Base-by-base conservation (phyloP, 2,797 vertebrate genomes). In the Sphaeramia orbicularis region DNA sequence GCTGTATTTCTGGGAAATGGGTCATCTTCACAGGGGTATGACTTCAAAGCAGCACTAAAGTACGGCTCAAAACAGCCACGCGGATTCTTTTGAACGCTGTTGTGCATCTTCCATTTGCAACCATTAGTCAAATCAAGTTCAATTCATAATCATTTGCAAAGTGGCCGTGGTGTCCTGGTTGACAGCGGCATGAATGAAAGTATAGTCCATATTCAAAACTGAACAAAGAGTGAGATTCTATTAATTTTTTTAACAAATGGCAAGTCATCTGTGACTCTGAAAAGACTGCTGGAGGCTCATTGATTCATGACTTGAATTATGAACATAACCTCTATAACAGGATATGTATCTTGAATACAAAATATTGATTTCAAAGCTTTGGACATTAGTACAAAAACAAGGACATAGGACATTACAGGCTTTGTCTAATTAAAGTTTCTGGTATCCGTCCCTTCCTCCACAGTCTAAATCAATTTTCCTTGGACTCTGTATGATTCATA, bases 1-100 rank as follows among this genome's bases (percentile, higher is more conserved):
- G 69, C 63, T 47, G 45, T 56, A 78, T 84, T 87, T 86, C 70
- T 65, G 50, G 56, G 73, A 88, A 91, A 89, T 89, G 70, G 85
- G 84, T 84, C 83, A 88, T 86, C 82, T 73, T 87, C 71, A 79
- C 66, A 72, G 37, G 75, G 54, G 72, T 58, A 55, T 57, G 44
- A 78, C 80, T 88, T 88, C 84, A 91, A 90, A 88, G 80, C 57
- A 30, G 76, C 54, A 16, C 56, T 37, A 41, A 81, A 83, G 57
- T 52, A 2, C 9, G 24, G 56, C 70, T 79, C 53, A 36, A 65
- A 71, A 70, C 51, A 73, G 48, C 66, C 19, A 0, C 14, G 30
- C 13, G 52, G 7, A 51, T 68, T 43, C 13, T 42, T 24, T 32
- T 32, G 48, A 78, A 65, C 10, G 13, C 71, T 4, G 13, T 58